These are phyloP conservation scores for Perithous albicinctus DNA, from an alignment of 2,888 invertebrate genomes.

Conservation along the genomic window DNA sequence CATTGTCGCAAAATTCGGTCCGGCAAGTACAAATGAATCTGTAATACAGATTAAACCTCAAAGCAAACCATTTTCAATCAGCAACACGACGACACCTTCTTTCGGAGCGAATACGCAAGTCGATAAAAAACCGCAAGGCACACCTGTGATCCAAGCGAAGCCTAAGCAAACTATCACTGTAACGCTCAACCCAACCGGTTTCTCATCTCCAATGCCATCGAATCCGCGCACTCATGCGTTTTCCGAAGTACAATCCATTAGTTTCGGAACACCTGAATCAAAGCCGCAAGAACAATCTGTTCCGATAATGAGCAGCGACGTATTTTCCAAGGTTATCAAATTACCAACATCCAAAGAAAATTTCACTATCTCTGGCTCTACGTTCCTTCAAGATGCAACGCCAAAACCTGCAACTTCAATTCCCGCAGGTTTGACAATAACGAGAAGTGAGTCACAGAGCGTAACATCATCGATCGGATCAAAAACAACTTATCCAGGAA, in stretches of 20 bases:
- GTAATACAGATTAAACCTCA: slow-evolving; percentile 61
- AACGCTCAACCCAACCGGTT: slow-evolving; percentile 51
- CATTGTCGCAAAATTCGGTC: slow-evolving; percentile 80
- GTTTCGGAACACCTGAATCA: slow-evolving; percentile 65
- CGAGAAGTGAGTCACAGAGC: slow-evolving; percentile 28
- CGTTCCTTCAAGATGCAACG: slow-evolving; percentile 45
- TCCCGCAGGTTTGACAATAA: slow-evolving; percentile 3
- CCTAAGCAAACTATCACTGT: slow-evolving; percentile 67
- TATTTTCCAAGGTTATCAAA: slow-evolving; percentile 48
- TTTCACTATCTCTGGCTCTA: slow-evolving; percentile 41
- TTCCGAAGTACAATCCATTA: slow-evolving; percentile 68
- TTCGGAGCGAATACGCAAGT: slow-evolving; percentile 66
- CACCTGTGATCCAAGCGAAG: slow-evolving; percentile 50
- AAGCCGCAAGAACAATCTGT: slow-evolving; percentile 62
- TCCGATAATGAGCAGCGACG: slow-evolving; percentile 30
- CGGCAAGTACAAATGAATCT: slow-evolving; percentile 54
- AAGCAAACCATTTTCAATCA: slow-evolving; percentile 48
- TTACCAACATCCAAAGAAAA: slow-evolving; percentile 39
- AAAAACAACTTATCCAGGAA: slow-evolving; percentile 30
- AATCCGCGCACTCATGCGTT: slow-evolving; percentile 64
- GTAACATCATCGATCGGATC: slow-evolving; percentile 9
- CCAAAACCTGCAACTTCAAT: slow-evolving; percentile 18
- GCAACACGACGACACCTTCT: slow-evolving; percentile 39
- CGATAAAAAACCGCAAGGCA: slow-evolving; percentile 67
- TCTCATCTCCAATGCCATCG: slow-evolving; percentile 45